Evolutionary conservation across 2,113 vertebrate genomes (phyloP).

Genomic region (Otis tarda): DNA sequence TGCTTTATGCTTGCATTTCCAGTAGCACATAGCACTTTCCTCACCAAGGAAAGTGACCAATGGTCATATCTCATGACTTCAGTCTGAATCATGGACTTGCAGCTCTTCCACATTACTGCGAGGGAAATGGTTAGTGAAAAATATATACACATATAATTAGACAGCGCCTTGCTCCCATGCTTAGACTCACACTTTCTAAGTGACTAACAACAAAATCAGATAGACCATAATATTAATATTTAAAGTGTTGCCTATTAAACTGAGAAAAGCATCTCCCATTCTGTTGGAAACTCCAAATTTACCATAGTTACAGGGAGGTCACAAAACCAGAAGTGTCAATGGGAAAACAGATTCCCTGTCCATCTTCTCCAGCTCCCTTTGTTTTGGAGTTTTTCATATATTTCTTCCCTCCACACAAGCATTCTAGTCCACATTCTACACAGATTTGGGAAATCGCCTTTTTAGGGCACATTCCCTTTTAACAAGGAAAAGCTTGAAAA

Average conservation of each 20-base stretch:
- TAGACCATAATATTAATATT: background rate
- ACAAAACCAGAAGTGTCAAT: background rate
- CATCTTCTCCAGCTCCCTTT: background rate
- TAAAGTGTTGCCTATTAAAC: background rate
- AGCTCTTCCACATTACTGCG: background rate
- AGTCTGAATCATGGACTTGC: background rate
- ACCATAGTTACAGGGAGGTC: background rate
- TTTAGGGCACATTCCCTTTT: background rate
- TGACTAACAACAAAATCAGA: background rate
- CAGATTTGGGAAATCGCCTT: background rate
- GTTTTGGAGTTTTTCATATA: background rate
- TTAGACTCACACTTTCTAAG: background rate
- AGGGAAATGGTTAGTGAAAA: background rate
- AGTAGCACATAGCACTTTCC: background rate
- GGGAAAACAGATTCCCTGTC: background rate
- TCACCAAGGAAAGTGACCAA: background rate
- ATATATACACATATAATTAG: rapidly evolving
- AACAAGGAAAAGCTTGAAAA: background rate
- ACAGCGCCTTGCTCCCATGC: background rate
- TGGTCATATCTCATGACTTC: background rate
- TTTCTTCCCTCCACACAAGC: background rate
- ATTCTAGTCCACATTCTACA: background rate
- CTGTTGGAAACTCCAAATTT: background rate
- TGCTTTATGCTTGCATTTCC: background rate
- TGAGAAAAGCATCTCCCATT: background rate